phyloP scores from a whole-genome alignment of 2,888 invertebrate species.

The Drosophila nigricruria region DNA sequence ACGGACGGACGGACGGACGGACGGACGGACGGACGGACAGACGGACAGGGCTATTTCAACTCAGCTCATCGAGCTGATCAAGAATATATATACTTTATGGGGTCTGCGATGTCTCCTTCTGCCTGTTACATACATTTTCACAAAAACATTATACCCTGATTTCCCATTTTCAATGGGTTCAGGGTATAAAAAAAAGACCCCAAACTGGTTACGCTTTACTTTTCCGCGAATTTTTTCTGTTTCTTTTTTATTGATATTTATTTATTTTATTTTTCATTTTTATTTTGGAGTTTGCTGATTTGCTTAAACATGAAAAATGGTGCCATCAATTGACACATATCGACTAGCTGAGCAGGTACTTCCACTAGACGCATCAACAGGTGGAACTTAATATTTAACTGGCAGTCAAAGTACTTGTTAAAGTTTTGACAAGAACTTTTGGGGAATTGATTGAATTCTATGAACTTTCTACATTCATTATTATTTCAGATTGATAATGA shows the following conservation, averaged over 20 bases:
- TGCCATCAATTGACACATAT: slow-evolving; percentile 72
- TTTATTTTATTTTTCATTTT: slow-evolving; percentile 15
- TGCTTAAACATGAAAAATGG: slow-evolving; percentile 56
- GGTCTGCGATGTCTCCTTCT: too few species aligned
- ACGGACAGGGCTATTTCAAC: too few species aligned
- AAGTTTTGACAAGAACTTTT: not conserved
- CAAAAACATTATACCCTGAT: too few species aligned
- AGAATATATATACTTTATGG: too few species aligned
- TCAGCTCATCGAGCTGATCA: too few species aligned
- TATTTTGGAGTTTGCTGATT: slow-evolving; percentile 58
- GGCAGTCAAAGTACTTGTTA: not conserved
- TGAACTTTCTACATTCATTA: not conserved
- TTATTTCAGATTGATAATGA: too few species aligned
- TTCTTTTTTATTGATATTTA: slow-evolving; percentile 28
- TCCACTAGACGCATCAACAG: slow-evolving; percentile 24
- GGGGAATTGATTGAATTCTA: too few species aligned
- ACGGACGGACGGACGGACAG: too few species aligned
- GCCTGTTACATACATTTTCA: too few species aligned
- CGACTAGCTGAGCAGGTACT: slow-evolving; percentile 31
- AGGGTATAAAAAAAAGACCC: slow-evolving; percentile 28
- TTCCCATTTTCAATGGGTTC: too few species aligned
- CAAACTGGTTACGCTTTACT: slow-evolving; percentile 61
- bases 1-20: too few species aligned
- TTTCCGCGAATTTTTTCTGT: slow-evolving; percentile 56
- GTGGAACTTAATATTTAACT: slow-evolving; percentile 17